phyloP scores from a whole-genome alignment of 2,888 invertebrate species.

The Drosophila lacicola region DNA sequence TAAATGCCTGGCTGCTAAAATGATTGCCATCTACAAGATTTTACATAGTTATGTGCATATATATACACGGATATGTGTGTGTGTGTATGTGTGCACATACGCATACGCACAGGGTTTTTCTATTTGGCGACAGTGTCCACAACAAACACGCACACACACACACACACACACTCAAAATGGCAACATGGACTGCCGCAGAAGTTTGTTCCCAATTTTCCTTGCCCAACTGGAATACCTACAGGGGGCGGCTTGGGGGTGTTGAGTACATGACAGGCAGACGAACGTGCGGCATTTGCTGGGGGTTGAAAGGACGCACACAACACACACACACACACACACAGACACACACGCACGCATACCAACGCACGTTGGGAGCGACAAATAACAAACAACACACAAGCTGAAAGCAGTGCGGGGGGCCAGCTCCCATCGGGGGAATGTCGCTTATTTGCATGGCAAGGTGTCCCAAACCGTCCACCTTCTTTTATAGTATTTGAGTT shows the following conservation, averaged over 20 bases:
- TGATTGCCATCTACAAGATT: slow-evolving; percentile 16
- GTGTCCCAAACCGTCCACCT: slow-evolving; percentile 35
- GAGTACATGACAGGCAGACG: slow-evolving; percentile 58
- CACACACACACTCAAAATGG: slow-evolving; percentile 44
- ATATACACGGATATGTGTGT: slow-evolving; percentile 1
- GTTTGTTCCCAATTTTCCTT: slow-evolving; percentile 39
- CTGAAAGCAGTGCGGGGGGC: slow-evolving; percentile 47
- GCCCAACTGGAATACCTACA: slow-evolving; percentile 52
- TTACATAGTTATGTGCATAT: slow-evolving; percentile 22
- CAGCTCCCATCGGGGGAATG: slow-evolving; percentile 54
- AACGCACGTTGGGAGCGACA: slow-evolving; percentile 61
- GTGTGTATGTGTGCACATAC: slow-evolving; percentile 10
- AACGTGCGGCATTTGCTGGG: slow-evolving; percentile 55
- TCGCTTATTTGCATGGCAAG: slow-evolving; percentile 72
- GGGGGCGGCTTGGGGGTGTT: background rate
- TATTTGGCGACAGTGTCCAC: slow-evolving; percentile 76
- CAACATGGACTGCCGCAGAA: slow-evolving; percentile 49
- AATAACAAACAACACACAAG: slow-evolving; percentile 65
- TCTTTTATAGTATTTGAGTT: slow-evolving; percentile 65
- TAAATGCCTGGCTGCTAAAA: slow-evolving; percentile 16
- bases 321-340: slow-evolving; percentile 16
- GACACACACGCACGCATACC: slow-evolving; percentile 28
- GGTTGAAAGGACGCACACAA: slow-evolving; percentile 57
- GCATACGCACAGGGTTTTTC: slow-evolving; percentile 50
- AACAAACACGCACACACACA: slow-evolving; percentile 46